These are phyloP conservation scores for Cebidichthys violaceus DNA, from an alignment of 2,113 vertebrate genomes.

Conservation along the genomic window DNA sequence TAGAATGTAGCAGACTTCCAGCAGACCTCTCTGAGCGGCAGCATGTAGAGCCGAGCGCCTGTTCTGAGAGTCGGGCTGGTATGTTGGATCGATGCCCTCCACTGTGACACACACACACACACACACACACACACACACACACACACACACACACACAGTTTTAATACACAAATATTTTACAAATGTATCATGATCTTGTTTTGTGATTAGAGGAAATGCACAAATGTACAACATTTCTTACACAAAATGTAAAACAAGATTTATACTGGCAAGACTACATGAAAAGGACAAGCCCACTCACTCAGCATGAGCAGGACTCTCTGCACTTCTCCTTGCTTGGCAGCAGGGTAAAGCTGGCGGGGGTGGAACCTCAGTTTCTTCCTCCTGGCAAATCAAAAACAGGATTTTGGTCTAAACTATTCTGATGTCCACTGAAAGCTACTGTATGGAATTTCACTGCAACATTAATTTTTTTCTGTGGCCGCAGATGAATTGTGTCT, in stretches of 20 bases:
- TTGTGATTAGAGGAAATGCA: neutral
- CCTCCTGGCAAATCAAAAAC: constrained; percentile 78
- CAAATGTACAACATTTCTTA: neutral
- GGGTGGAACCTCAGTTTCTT: constrained; percentile 96
- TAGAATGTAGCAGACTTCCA: constrained; percentile 92
- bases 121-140: constrained; percentile 25
- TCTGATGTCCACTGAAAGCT: neutral
- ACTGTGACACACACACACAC: constrained; percentile 75
- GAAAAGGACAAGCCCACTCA: constrained; percentile 75
- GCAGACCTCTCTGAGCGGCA: constrained; percentile 89
- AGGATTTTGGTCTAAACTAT: neutral
- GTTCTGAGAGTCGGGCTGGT: constrained; percentile 91
- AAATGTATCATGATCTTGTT: neutral
- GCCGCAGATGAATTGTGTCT: neutral
- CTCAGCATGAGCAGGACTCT: constrained; percentile 93
- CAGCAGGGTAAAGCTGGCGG: constrained; percentile 90
- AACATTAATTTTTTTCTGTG: neutral
- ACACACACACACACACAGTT: constrained; percentile 1
- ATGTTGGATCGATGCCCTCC: constrained; percentile 91
- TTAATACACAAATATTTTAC: neutral
- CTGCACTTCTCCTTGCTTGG: constrained; percentile 92
- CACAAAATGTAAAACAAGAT: neutral
- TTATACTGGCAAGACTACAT: neutral
- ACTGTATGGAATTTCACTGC: neutral
- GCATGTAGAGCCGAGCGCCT: constrained; percentile 90